phyloP scores from a whole-genome alignment of 2,797 vertebrate genomes.

The Gymnothorax reevesii region DNA sequence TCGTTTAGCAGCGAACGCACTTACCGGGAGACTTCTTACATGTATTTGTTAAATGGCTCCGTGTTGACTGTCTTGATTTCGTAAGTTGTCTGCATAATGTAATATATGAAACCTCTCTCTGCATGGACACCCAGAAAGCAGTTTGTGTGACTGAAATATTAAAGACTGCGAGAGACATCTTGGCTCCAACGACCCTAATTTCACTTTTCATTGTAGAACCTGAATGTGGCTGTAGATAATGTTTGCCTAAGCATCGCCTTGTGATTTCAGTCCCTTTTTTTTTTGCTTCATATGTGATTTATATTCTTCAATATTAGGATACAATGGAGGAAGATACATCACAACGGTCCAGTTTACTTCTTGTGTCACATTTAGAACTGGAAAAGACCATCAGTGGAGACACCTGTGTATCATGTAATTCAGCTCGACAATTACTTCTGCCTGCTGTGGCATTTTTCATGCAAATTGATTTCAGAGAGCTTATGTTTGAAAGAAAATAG shows the following conservation, averaged over 20 bases:
- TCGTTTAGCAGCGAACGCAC: constrained; percentile 32
- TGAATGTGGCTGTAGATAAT: not conserved
- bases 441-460: not conserved
- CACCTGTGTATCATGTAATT: not conserved
- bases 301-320: constrained; percentile 11
- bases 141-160: constrained; percentile 11
- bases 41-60: constrained; percentile 14
- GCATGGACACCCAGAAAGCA: not conserved
- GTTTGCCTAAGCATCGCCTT: not conserved
- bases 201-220: not conserved
- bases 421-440: not conserved
- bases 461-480: constrained; percentile 14
- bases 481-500: not conserved
- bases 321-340: not conserved
- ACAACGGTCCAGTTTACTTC: not conserved
- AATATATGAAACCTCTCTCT: constrained; percentile 18
- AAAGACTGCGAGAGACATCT: not conserved
- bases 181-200: constrained; percentile 2
- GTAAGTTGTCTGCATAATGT: constrained; percentile 15
- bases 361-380: constrained; percentile 11
- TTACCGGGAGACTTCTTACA: constrained; percentile 29
- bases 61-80: constrained; percentile 10
- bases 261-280: not conserved
- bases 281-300: not conserved
- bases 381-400: not conserved